Evolutionary conservation across 23 tunicate genomes (phyloP).

Genomic region (Oikopleura vanhoeffeni): DNA sequence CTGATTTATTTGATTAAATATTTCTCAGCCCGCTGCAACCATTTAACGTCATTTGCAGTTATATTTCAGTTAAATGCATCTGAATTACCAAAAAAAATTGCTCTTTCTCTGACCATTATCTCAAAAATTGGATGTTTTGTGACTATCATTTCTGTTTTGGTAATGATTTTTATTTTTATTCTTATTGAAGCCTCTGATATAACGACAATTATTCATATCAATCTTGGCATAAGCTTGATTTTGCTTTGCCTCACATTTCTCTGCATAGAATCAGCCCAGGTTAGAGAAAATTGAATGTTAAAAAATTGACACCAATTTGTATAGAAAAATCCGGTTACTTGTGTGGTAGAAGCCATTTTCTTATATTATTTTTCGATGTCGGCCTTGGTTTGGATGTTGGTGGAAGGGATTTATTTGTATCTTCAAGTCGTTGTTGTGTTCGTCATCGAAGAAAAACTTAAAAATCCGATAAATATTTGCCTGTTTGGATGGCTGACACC

Average conservation of each 20-base stretch:
- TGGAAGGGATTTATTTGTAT: neutral
- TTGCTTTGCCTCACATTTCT: neutral
- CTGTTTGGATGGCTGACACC: neutral
- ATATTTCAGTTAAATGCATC: neutral
- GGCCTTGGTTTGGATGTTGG: neutral
- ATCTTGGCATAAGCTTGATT: neutral
- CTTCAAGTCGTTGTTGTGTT: neutral
- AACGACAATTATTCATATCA: neutral
- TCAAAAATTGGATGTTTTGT: neutral
- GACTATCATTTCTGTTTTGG: neutral
- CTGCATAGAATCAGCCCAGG: neutral
- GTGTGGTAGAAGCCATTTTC: neutral
- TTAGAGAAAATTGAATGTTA: neutral
- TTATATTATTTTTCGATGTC: neutral
- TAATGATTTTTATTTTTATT: neutral
- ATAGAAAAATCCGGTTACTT: neutral
- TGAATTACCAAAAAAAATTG: neutral
- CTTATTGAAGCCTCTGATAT: neutral
- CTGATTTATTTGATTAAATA: too few relatives aligned
- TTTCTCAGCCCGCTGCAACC: neutral
- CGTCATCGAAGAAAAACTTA: neutral
- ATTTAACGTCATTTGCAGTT: constrained; percentile 1
- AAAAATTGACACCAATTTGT: neutral
- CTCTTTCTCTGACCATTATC: neutral
- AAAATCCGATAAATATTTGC: neutral